Base-by-base conservation (phyloP, 1,140 invertebrate species). In the Spodoptera frugiperda region DNA sequence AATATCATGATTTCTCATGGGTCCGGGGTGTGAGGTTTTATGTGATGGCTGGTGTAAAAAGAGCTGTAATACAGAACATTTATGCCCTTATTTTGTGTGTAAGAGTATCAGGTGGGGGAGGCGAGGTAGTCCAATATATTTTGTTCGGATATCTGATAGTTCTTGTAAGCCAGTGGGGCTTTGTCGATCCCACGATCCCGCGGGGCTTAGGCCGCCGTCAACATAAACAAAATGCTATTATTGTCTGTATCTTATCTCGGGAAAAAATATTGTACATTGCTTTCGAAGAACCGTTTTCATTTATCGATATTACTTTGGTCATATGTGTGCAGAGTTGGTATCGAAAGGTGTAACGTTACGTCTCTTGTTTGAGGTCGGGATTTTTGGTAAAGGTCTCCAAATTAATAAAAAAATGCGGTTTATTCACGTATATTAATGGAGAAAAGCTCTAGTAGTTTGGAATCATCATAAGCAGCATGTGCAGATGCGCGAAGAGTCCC, bases 221-320 rank as follows among this genome's bases (percentile, higher is more conserved):
- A 91, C 87, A 91, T 89, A 91, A 93, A 91, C 89, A 90, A 89
- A 90, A 91, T 87, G 78, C 82, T 85, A 85, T 89, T 89, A 91
- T 91, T 88, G 89, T 85, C 84, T 86, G 86, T 91, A 91, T 91
- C 85, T 89, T 91, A 90, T 89, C 85, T 87, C 73, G 78, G 57
- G 68, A 80, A 88, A 89, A 90, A 91, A 89, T 92, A 90, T 91
- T 87, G 83, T 81, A 75, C 78, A 55, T 76, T 55, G 61, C 59
- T 88, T 87, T 85, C 78, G 77, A 82, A 79, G 81, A 77, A 68
- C 83, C 81, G 81, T 84, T 84, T 82, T 83, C 77, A 83, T 84
- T 84, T 80, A 77, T 82, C 79, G 82, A 82, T 82, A 79, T 76
- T 55, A 68, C 48, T 67, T 21, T 33, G 46, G 72, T 63, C 59